Percentiles rank a stretch among this genome's conserved stretches.
Conservation (phyloP, 2,888 invertebrate genomes). For the Trichacis sp. region DNA sequence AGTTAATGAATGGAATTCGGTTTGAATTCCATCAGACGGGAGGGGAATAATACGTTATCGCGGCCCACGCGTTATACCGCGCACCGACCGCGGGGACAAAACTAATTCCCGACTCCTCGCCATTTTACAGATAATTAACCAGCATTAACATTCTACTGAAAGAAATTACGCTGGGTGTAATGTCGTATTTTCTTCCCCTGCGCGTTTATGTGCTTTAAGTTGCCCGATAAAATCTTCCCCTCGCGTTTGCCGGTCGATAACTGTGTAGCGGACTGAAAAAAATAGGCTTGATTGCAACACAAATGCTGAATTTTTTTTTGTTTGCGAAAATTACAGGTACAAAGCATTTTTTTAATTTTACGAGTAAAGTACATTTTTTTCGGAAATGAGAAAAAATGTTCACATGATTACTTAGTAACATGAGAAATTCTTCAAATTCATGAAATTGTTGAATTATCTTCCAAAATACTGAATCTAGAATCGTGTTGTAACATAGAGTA, state of each 20-base stretch:
- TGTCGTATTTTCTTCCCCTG: slow-evolving; percentile 49
- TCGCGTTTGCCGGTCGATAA: slow-evolving; percentile 22
- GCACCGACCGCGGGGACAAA: slow-evolving; percentile 24
- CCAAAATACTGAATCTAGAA: too few species aligned
- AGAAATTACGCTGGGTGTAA: slow-evolving; percentile 45
- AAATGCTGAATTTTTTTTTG: slow-evolving; percentile 47
- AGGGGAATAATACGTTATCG: slow-evolving; percentile 37
- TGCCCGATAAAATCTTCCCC: slow-evolving; percentile 31
- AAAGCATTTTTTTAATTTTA: too few species aligned
- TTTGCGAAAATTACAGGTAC: too few species aligned
- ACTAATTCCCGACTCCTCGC: slow-evolving; percentile 39
- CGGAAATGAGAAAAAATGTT: too few species aligned
- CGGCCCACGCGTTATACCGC: slow-evolving; percentile 42
- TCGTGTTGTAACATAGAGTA: too few species aligned
- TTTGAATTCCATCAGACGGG: neutral
- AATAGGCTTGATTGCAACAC: slow-evolving; percentile 28
- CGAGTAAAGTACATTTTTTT: too few species aligned
- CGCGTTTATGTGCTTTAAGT: slow-evolving; percentile 26
- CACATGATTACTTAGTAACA: too few species aligned
- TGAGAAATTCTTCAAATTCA: too few species aligned
- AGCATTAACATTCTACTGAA: slow-evolving; percentile 55
- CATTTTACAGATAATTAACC: slow-evolving; percentile 59
- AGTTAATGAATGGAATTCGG: too few species aligned
- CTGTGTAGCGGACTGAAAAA: slow-evolving; percentile 21
- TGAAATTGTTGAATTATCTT: too few species aligned